Evolutionary conservation across 2,888 invertebrate genomes (phyloP).

Genomic region (Rhagium mordax): DNA sequence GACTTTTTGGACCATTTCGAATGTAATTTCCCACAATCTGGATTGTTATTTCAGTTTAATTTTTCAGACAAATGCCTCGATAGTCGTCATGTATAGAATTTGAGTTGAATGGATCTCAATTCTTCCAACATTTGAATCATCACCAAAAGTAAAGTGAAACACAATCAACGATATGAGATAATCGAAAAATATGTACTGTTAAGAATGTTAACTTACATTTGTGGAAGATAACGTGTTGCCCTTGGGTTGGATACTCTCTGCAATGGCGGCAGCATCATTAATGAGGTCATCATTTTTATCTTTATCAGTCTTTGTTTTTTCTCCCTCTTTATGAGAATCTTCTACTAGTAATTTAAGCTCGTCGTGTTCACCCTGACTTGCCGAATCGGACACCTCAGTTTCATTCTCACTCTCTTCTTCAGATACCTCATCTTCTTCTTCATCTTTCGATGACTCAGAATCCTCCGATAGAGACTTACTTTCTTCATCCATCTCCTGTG

Average conservation of each 20-base stretch:
- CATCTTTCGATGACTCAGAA: conserved; percentile 64
- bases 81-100: conserved; percentile 52
- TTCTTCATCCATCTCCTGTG: conserved; percentile 19
- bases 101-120: conserved; percentile 62
- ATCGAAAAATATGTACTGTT: conserved; percentile 55
- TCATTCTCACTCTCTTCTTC: conserved; percentile 60
- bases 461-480: conserved; percentile 18
- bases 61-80: conserved; percentile 63
- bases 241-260: conserved; percentile 97
- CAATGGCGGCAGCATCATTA: conserved; percentile 93
- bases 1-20: no score
- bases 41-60: neutral
- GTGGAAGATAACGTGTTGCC: conserved; percentile 97
- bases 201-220: conserved; percentile 74
- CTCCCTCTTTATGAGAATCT: conserved; percentile 67
- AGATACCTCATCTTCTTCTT: conserved; percentile 56
- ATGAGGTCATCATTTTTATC: conserved; percentile 81
- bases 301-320: conserved; percentile 64
- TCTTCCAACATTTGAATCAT: conserved; percentile 54
- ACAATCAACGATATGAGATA: neutral
- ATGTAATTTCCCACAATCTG: no score
- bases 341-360: conserved; percentile 75
- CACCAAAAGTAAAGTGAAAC: conserved; percentile 26
- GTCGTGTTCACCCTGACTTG: conserved; percentile 59
- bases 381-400: conserved; percentile 54